Base-by-base conservation (phyloP, 2,797 vertebrate genomes). In the Melanotaenia nigrans region DNA sequence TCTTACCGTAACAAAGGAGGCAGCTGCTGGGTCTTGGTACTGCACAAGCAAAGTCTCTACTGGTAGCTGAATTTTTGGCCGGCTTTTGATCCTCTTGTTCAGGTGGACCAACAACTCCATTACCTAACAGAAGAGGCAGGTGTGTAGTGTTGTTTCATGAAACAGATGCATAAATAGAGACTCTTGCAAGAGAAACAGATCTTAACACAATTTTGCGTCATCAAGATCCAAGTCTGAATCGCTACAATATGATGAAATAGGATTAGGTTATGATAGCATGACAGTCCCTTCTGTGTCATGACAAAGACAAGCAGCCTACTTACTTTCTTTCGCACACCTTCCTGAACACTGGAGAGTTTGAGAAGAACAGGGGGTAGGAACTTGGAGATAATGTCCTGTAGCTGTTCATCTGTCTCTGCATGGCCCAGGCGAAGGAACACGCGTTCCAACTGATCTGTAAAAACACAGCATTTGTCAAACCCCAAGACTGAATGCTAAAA, bases 271-370 rank as follows among this genome's bases (percentile, higher is more conserved):
- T 66, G 28, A 11, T 25, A 0, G 13, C 11, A 35, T 3, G 16
- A 5, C 12, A 36, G 32, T 33, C 32, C 5, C 32, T 33, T 33
- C 32, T 33, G 24, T 24, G 12, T 67, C 36, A 24, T 10, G 7
- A 68, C n/a, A 72, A 20, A 83, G 13, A 70, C 0, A 57, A 68
- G 60, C 30, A 58, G 80, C 68, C 12, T 58, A 25, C 91, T 93
- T 94, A 99, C 98, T 95, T 99, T 99, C 90, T 99, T 99, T 59
- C 98, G 95, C 72, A 99, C 98, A 25, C 98, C 98, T 79, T 99
- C 98, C 86, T 99, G 98, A 28, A 96, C 96, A 64, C 98, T 99
- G 83, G 98, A 99, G 57, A 99, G 94, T 84, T 99, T 99, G 76
- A 99, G 97, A 51, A 99, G 95, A 83, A 99, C 98, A 38, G 98